These are phyloP conservation scores for Muraenolepis orangiensis DNA, from an alignment of 2,797 vertebrate genomes.

Conservation along the genomic window DNA sequence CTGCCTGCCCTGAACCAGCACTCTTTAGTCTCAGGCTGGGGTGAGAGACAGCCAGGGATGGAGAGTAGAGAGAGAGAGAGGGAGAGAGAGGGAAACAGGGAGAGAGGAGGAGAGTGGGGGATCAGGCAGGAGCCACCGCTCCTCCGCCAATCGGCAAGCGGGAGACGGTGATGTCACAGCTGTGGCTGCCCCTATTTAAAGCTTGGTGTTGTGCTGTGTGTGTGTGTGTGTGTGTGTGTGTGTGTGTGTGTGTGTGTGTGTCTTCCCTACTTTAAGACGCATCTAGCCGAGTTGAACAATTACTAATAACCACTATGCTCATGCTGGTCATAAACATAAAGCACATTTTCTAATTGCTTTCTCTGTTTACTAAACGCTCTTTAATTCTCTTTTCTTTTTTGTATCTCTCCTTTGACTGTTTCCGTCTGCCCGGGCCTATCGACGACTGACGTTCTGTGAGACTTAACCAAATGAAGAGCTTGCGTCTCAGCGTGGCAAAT, in stretches of 20 bases:
- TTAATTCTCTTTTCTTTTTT: not conserved
- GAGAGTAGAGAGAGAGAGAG: not conserved
- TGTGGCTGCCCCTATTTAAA: slow-evolving; percentile 59
- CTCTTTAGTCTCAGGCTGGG: slow-evolving; percentile 53
- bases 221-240: slow-evolving; percentile 11
- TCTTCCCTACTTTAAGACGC: not conserved
- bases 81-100: not conserved
- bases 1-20: slow-evolving; percentile 67
- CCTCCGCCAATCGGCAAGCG: slow-evolving; percentile 52
- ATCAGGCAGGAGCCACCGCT: not conserved
- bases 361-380: not conserved
- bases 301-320: not conserved
- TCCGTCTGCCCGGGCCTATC: not conserved
- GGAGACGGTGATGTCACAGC: slow-evolving; percentile 73
- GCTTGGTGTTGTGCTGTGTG: slow-evolving; percentile 25
- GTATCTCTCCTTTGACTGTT: not conserved
- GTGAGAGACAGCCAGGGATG: slow-evolving; percentile 57
- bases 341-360: not conserved
- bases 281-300: too few species aligned
- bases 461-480: not conserved
- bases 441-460: not conserved
- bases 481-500: slow-evolving; percentile 25
- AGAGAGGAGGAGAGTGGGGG: not conserved
- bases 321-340: not conserved
- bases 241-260: not conserved